Base-by-base conservation (phyloP, 1,140 invertebrate species). In the Meteorus sp. region DNA sequence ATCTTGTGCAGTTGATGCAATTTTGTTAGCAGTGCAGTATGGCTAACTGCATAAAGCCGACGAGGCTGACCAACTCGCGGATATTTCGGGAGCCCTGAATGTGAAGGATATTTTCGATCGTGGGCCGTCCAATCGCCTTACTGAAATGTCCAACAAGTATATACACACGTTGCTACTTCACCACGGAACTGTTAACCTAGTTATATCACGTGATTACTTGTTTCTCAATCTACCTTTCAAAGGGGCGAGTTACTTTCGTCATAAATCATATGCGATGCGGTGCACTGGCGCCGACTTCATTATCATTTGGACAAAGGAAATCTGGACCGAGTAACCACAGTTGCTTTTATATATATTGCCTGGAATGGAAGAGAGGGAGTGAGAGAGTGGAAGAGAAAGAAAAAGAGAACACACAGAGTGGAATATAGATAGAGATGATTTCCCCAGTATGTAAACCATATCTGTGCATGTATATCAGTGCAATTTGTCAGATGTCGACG, bases 51-150 rank as follows among this genome's bases (percentile, higher is more conserved):
- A 48, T 29, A 50, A 57, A 48, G 3, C 13, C 43, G 25, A 50
- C 47, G 55, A 48, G 55, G 44, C 55, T 57, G 35, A 39, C 44
- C 55, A 57, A 57, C 55, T 45, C 54, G 35, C 45, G 55, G 55
- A 57, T 57, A 57, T 57, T 57, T 57, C 55, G 55, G 55, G 55
- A 48, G 55, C 44, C 33, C 55, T 45, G 47, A 57, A 57, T 37
- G 55, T 48, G 55, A 57, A 57, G 55, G 55, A 57, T 57, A 57
- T 57, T 57, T 57, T 50, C 55, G 55, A 57, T 57, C 55, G 55
- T 20, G 7, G 23, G 50, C 44, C 31, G 17, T 48, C 44, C 27
- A 57, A 57, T 57, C 44, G 47, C 55, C 55, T 48, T 50, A 57
- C 41, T 57, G 35, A 43, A 48, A 50, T 56, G 47, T 52, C 50